These are phyloP conservation scores for Cryptophagus acutangulus DNA, from an alignment of 2,888 invertebrate species.

Conservation along the genomic window DNA sequence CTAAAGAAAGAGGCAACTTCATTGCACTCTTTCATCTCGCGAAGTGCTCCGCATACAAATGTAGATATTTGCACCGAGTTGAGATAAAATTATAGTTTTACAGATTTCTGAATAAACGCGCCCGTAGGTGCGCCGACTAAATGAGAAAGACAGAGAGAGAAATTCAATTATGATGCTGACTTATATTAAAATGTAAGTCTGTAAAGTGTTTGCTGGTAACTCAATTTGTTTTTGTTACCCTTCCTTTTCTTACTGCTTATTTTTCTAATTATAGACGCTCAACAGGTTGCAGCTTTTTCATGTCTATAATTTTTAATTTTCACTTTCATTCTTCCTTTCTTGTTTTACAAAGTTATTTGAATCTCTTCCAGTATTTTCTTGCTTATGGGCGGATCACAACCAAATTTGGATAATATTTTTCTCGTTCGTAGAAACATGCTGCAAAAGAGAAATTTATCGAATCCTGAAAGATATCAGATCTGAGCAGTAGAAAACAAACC, in stretches of 20 bases:
- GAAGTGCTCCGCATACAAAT: conserved; percentile 35
- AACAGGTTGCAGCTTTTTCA: conserved; percentile 40
- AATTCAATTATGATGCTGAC: conserved; percentile 38
- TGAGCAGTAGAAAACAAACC: too few species aligned
- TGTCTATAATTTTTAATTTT: conserved; percentile 41
- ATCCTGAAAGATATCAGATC: too few species aligned
- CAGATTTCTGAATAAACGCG: conserved; percentile 28
- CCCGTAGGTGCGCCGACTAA: background rate
- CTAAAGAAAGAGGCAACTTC: conserved; percentile 17
- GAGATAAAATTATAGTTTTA: conserved; percentile 38
- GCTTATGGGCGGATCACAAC: too few species aligned
- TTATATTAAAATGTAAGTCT: conserved; percentile 42
- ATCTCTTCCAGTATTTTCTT: too few species aligned
- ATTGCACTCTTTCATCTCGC: conserved; percentile 25
- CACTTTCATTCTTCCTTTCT: conserved; percentile 30
- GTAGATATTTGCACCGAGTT: conserved; percentile 30
- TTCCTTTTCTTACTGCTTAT: conserved; percentile 36
- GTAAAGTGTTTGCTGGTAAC: conserved; percentile 45
- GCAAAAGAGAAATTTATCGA: too few species aligned
- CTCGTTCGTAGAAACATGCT: too few species aligned
- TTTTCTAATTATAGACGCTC: conserved; percentile 39
- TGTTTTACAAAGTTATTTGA: conserved; percentile 8
- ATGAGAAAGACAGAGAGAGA: conserved; percentile 26
- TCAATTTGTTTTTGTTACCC: conserved; percentile 45
- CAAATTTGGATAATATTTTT: too few species aligned